phyloP scores from a whole-genome alignment of 2,113 vertebrate species.

The Ariopsis seemanni region DNA sequence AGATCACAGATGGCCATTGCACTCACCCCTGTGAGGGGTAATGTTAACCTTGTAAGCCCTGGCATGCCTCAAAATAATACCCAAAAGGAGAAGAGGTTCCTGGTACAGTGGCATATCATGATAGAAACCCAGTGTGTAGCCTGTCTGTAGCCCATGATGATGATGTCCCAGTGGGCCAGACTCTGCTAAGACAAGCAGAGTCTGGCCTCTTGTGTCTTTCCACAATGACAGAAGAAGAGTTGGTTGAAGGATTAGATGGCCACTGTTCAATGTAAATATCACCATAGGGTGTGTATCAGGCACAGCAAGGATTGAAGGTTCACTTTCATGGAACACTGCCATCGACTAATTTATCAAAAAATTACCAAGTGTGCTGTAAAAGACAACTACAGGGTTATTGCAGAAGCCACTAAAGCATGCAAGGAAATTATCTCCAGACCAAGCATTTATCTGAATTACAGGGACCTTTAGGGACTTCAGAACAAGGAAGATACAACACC shows the following conservation, averaged over 20 bases:
- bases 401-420: not conserved
- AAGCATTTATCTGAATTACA: not conserved
- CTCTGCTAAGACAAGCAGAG: not conserved
- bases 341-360: not conserved
- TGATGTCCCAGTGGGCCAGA: not conserved
- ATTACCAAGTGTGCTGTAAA: not conserved
- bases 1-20: not conserved
- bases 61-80: not conserved
- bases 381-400: not conserved
- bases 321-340: not conserved
- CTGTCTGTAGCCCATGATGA: not conserved
- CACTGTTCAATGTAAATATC: not conserved
- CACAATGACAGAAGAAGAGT: not conserved
- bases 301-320: not conserved
- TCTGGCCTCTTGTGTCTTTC: not conserved
- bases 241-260: not conserved
- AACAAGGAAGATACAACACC: not conserved
- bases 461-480: not conserved
- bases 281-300: not conserved
- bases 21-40: not conserved
- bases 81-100: not conserved
- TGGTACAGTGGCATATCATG: not conserved
- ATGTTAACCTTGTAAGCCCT: not conserved
- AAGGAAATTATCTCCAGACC: not conserved
- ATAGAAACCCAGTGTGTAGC: not conserved